Base-by-base conservation (phyloP, 2,113 vertebrate genomes). In the Dasypus novemcinctus region DNA sequence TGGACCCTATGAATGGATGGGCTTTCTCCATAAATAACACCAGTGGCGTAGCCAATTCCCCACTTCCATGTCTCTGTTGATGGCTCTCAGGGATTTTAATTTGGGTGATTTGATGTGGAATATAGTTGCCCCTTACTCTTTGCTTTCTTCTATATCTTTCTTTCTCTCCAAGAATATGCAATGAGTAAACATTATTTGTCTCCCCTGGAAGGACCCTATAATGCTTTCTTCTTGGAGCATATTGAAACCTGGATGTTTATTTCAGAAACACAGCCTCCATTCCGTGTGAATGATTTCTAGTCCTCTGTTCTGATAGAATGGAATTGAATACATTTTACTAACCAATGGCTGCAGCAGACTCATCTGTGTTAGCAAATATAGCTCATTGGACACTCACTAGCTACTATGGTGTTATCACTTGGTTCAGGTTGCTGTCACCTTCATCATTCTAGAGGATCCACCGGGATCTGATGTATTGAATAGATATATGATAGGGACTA, bases 191-290 rank as follows among this genome's bases (percentile, higher is more conserved):
- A 11, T 64, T 90, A 74, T 21, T 79, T 21, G 87, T 94, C 25
- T 66, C 17, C 52, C 52, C 9, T 10, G 52, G 52, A 1, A 17
- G 18, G 18, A 90, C 66, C 3, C 8, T 84, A 17, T 81, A 69
- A 83, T 89, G 33, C 88, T 95, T 95, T 97, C 95, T 95, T 87
- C 31, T 84, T 87, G 79, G 92, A 97, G 86, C 7, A 81, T 14
- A 75, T 5, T 89, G 74, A 49, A 95, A 29, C 20, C 92, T 82
- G 87, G 81, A 95, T 94, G 75, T 80, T 36, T 87, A 85, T 81
- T 97, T 97, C 93, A 95, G 33, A 46, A 96, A 96, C 14, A 49
- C 57, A 96, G 74, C 90, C 31, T 79, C 76, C 8, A n/a, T 36
- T 54, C 23, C n/a, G 57, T 33, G 20, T 12, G 18, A 17, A 52